Evolutionary conservation across 2,113 vertebrate genomes (phyloP).

Genomic region (Natator depressus): DNA sequence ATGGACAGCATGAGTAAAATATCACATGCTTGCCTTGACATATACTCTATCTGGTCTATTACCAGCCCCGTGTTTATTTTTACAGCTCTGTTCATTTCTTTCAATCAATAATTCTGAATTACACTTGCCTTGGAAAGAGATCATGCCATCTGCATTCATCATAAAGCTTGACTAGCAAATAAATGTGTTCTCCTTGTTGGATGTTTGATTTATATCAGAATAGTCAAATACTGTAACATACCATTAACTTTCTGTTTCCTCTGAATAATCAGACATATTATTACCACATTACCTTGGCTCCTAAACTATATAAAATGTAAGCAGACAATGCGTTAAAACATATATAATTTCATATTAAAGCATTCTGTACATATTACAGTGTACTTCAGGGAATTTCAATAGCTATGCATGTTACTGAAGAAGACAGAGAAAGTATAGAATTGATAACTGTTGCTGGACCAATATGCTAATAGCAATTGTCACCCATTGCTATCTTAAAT

Average conservation of each 20-base stretch:
- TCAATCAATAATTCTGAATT: slow-evolving; percentile 24
- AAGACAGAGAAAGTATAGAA: not conserved
- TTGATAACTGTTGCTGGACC: not conserved
- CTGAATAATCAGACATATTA: not conserved
- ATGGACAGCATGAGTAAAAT: not conserved
- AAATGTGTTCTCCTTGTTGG: not conserved
- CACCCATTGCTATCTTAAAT: not conserved
- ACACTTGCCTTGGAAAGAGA: not conserved
- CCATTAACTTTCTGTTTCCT: not conserved
- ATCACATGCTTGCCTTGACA: not conserved
- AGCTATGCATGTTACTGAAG: accelerated
- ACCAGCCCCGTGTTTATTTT: not conserved
- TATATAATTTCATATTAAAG: not conserved
- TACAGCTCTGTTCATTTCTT: not conserved
- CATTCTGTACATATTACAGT: not conserved
- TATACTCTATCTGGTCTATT: not conserved
- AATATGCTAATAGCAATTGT: not conserved
- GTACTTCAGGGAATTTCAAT: not conserved
- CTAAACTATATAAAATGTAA: not conserved
- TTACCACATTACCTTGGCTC: not conserved
- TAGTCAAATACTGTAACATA: not conserved
- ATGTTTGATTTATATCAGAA: not conserved
- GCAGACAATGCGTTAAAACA: not conserved
- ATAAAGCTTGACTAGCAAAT: not conserved
- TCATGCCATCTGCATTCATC: slow-evolving; percentile 12